Evolutionary conservation across 2,888 invertebrate species (phyloP), one percentile per base, ranked within the genome.

Genomic region (Tetrapedia diversipes): DNA sequence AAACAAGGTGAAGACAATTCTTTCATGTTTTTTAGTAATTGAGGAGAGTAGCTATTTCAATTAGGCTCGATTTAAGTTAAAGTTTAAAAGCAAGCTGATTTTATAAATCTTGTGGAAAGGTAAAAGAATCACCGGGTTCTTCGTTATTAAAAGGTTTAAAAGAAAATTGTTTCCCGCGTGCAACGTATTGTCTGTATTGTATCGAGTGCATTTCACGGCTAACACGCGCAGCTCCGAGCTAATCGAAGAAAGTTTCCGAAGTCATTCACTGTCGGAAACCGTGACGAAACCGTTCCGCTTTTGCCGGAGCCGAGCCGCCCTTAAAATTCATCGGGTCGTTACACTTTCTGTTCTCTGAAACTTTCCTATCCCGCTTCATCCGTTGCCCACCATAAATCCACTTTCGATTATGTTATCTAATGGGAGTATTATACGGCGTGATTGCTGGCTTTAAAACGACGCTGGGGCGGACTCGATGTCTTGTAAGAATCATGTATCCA

Each of bases 321-420:
- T 68, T 73, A 77, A 79, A 79, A 77, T 73, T 61, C 61, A 61
- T 65, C 57, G 65, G 37, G 56, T 63, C 77, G 54, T 77, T 79
- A 69, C 19, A 66, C 61, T 69, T 54, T 61, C 68, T 63, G 73
- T 77, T 69, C 77, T 66, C 66, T 6, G 57, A 70, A 79, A 69
- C 69, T 77, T n/a, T 63, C 43, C 68, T 73, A 77, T 73, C 73
- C 70, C 73, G 66, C 70, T 69, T 80, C 69, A 73, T 80, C 80
- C 77, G 78, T 70, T 64, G 75, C 63, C 79, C 78, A 75, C 81
- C 89, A 89, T 90, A 91, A 91, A 91, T 91, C 89, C 88, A 88
- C 88, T 90, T 90, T 91, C 90, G 91, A 90, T 90, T 91, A 90
- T 90, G 89, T 89, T 87, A 89, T 89, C 90, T 90, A 90, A 91